phyloP scores from a whole-genome alignment of 2,113 vertebrate species.

The Ameiurus melas region DNA sequence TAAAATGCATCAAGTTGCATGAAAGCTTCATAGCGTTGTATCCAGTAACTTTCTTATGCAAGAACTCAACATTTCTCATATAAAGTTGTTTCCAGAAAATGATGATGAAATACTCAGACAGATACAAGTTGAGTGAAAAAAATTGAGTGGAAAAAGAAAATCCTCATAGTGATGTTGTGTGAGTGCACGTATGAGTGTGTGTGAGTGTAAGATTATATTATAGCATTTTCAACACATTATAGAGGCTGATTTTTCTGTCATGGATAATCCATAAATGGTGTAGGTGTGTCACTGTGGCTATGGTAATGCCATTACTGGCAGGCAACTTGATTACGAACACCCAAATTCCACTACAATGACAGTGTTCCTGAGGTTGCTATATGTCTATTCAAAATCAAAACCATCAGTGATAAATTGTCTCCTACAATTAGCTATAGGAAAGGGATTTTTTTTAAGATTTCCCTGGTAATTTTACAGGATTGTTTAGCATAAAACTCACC shows the following conservation, averaged over 20 bases:
- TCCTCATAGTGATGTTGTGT: not conserved
- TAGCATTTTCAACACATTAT: not conserved
- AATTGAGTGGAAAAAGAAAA: not conserved
- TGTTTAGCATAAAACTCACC: not conserved
- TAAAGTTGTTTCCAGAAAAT: conserved; percentile 6
- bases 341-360: not conserved
- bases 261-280: conserved; percentile 10
- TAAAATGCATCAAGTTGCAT: not conserved
- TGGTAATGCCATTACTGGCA: conserved; percentile 27
- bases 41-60: conserved; percentile 10
- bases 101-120: conserved; percentile 36
- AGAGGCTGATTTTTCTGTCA: not conserved
- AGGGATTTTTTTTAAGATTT: not conserved
- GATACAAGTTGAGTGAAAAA: not conserved
- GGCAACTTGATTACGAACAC: not conserved
- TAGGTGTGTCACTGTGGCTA: conserved; percentile 1
- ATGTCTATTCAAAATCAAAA: conserved; percentile 17
- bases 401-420: not conserved
- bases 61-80: conserved; percentile 10
- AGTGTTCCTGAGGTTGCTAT: not conserved
- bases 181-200: not conserved
- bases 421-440: not conserved
- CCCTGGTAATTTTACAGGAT: not conserved
- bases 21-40: not conserved
- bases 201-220: conserved; percentile 14